phyloP scores from a whole-genome alignment of 2,797 vertebrate genomes.

The Pachyuromys duprasi region DNA sequence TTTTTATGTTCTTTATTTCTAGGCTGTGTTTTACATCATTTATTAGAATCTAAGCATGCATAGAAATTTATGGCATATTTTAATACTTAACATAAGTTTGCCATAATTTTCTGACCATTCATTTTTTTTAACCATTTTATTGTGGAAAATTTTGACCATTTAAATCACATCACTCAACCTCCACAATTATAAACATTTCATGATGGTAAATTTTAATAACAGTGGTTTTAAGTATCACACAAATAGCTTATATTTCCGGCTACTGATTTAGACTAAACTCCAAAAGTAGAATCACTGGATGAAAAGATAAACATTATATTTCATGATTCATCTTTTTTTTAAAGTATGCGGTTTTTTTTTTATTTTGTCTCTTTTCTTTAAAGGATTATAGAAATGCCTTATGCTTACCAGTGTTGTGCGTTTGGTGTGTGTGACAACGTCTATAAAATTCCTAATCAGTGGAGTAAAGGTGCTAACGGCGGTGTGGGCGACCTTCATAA shows the following conservation, averaged over 20 bases:
- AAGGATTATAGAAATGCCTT: conserved; percentile 96
- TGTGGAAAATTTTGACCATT: conserved; percentile 10
- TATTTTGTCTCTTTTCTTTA: conserved; percentile 54
- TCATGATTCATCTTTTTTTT: neutral
- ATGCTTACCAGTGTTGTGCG: conserved; percentile 96
- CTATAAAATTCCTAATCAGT: conserved; percentile 87
- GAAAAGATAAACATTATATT: conserved; percentile 25
- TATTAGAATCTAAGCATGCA: conserved; percentile 27
- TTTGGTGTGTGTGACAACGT: conserved; percentile 92
- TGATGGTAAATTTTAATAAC: conserved; percentile 50
- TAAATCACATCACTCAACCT: neutral
- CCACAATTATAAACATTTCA: conserved; percentile 49
- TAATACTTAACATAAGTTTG: conserved; percentile 23
- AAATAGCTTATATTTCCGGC: conserved; percentile 31
- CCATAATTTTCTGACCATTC: conserved; percentile 35
- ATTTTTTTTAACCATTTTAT: conserved; percentile 44
- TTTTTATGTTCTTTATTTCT: conserved; percentile 54
- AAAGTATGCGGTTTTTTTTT: conserved; percentile 24
- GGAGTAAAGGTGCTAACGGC: conserved; percentile 90
- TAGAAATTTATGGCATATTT: conserved; percentile 12
- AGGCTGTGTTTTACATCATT: conserved; percentile 33
- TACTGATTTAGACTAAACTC: conserved; percentile 54
- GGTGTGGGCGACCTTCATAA: conserved; percentile 87
- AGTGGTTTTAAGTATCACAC: conserved; percentile 6
- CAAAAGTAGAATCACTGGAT: conserved; percentile 3